Conservation (phyloP, 2,888 invertebrate species). For the Rotaria macrura region DNA sequence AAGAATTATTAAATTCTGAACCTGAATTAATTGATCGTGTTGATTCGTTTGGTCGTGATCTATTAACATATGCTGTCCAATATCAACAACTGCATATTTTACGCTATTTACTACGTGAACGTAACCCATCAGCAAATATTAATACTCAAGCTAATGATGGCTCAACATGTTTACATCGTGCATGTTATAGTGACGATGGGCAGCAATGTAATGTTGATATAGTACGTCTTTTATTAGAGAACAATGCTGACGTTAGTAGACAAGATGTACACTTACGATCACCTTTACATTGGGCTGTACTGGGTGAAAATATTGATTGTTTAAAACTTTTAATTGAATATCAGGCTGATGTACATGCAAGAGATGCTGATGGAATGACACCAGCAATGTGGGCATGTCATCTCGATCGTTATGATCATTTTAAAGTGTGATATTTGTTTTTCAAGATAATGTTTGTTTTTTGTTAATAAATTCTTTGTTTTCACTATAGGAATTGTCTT, state of each 20-base stretch:
- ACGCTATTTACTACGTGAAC: slow-evolving; percentile 11
- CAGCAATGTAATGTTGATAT: slow-evolving; percentile 20
- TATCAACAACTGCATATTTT: slow-evolving; percentile 30
- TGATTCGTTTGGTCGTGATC: slow-evolving; percentile 30
- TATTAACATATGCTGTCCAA: slow-evolving; percentile 33
- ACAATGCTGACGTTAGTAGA: slow-evolving; percentile 26
- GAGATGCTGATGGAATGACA: slow-evolving; percentile 47
- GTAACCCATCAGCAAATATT: slow-evolving; percentile 20
- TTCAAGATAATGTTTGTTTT: slow-evolving; percentile 23
- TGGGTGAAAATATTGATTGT: slow-evolving; percentile 27
- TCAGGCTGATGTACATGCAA: slow-evolving; percentile 27
- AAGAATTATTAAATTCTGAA: slow-evolving; percentile 20
- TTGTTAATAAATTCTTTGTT: too few species aligned
- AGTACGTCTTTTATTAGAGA: slow-evolving; percentile 24
- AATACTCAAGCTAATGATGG: slow-evolving; percentile 29
- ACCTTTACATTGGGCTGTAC: slow-evolving; percentile 32
- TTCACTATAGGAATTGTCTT: slow-evolving; percentile 15
- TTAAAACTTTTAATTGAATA: slow-evolving; percentile 28
- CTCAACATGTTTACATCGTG: slow-evolving; percentile 31
- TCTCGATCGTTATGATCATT: slow-evolving; percentile 47
- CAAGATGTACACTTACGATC: slow-evolving; percentile 28
- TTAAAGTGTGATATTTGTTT: slow-evolving; percentile 41
- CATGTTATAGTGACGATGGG: slow-evolving; percentile 19
- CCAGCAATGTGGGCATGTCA: slow-evolving; percentile 51
- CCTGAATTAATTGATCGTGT: slow-evolving; percentile 22